Evolutionary conservation across 2,888 invertebrate species (phyloP).

Genomic region (Didymodactylos carnosus): DNA sequence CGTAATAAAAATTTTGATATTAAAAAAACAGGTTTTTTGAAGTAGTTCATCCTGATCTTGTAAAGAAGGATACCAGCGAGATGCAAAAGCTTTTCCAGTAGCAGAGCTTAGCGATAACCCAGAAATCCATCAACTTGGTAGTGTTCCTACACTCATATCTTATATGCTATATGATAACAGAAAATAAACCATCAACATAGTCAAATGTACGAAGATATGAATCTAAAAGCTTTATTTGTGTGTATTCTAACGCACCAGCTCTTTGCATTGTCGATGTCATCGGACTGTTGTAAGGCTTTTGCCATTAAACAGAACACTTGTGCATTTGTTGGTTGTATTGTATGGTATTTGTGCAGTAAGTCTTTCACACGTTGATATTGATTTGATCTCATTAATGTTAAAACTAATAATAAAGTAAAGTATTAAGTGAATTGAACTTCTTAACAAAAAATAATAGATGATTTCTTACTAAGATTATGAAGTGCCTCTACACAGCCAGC

Average conservation of each 20-base stretch:
- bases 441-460: background rate
- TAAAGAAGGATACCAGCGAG: no score
- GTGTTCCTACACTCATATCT: no score
- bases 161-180: no score
- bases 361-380: slow-evolving; percentile 45
- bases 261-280: slow-evolving; percentile 40
- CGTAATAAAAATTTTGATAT: no score
- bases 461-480: slow-evolving; percentile 50
- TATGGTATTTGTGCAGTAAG: slow-evolving; percentile 55
- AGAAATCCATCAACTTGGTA: no score
- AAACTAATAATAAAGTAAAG: background rate
- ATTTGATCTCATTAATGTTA: background rate
- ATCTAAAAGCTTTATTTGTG: no score
- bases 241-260: slow-evolving; percentile 34
- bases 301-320: slow-evolving; percentile 59
- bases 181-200: no score
- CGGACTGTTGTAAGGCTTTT: slow-evolving; percentile 49
- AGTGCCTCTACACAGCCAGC: slow-evolving; percentile 62
- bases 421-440: background rate
- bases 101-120: no score
- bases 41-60: no score
- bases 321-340: slow-evolving; percentile 49
- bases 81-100: no score
- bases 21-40: no score
- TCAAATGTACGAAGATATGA: no score